Conservation (phyloP, 2,113 vertebrate species). For the Fulmarus glacialis region DNA sequence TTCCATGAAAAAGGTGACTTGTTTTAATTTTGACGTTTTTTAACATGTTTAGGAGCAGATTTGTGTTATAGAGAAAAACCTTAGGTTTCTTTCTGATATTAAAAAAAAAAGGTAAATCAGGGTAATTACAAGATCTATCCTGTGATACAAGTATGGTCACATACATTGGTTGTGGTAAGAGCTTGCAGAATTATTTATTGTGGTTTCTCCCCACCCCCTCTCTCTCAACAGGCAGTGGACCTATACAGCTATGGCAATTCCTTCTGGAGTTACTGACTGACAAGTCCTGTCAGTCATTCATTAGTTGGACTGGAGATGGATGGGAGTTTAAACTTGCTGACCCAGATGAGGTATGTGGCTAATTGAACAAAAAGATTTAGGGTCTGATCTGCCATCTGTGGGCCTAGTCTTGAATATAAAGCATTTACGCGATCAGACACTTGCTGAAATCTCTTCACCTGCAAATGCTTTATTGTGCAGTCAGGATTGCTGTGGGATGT, state of each 20-base stretch:
- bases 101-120: not conserved
- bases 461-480: not conserved
- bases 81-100: not conserved
- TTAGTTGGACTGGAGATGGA: slow-evolving; percentile 90
- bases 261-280: slow-evolving; percentile 88
- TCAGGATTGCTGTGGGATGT: not conserved
- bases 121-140: not conserved
- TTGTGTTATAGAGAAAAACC: not conserved
- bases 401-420: not conserved
- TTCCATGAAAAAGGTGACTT: not conserved
- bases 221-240: slow-evolving; percentile 83
- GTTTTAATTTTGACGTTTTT: not conserved
- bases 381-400: not conserved
- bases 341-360: slow-evolving; percentile 84
- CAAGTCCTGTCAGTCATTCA: slow-evolving; percentile 86
- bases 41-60: not conserved
- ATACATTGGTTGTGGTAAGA: not conserved
- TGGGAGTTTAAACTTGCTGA: slow-evolving; percentile 93
- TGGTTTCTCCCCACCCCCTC: not conserved
- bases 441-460: not conserved
- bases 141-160: not conserved
- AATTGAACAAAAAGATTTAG: not conserved
- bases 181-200: not conserved
- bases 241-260: slow-evolving; percentile 92
- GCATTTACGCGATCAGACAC: not conserved